Base-by-base conservation (phyloP, 2,113 vertebrate species). In the Pseudorhombus dupliciocellatus region DNA sequence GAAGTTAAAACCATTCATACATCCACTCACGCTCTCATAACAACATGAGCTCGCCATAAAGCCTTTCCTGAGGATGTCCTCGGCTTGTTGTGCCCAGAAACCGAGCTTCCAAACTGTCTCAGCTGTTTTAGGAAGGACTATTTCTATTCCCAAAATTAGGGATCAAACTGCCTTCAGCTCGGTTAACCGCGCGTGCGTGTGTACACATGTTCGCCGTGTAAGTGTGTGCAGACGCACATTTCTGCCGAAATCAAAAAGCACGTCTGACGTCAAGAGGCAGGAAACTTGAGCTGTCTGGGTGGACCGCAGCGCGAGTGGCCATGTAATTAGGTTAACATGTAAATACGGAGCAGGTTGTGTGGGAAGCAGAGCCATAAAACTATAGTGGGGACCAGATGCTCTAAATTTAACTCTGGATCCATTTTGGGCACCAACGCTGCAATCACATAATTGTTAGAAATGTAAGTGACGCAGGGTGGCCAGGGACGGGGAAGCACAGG, bases 321-420 rank as follows among this genome's bases (percentile, higher is more conserved):
- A 72, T 93, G 77, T 92, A 92, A 94, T 94, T 94, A 93, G 87
- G 89, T 88, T 88, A 88, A 81, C 86, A 89, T 92, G 90, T 80
- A 91, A 93, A 92, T 92, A 83, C 69, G 81, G 84, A 84, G 84
- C 85, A 84, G 88, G 85, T 84, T 89, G 84, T 89, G 87, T 92
- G 92, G 90, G 89, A 90, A 88, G 77, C 76, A 57, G 24, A 81
- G 79, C 80, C 72, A 84, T 89, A 88, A 92, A 93, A 89, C 85
- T 89, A 79, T 70, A 87, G 84, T 56, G 70, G 66, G 81, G 69
- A 86, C 86, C 90, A 92, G 88, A 93, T 89, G 90, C 81, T 92
- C 90, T 90, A 93, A 86, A 90, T 91, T 91, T 93, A 92, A 91
- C 85, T 84, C 54, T 9, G 22, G 68, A 72, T 87, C 84, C 83